Base-by-base conservation (phyloP, 2,113 vertebrate species). In the Lophura nycthemera region DNA sequence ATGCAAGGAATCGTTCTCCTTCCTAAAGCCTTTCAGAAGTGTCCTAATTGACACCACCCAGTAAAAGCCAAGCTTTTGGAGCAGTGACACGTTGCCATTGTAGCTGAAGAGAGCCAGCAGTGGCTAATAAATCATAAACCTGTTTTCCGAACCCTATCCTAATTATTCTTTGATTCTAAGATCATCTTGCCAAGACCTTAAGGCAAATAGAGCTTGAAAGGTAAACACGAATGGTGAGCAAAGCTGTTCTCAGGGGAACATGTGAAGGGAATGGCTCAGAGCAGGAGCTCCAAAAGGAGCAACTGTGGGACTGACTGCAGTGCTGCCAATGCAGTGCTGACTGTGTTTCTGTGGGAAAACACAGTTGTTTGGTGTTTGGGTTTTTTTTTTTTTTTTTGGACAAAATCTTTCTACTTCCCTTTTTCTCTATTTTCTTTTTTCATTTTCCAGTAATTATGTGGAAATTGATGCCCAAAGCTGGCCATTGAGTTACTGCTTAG, bases 231-330 rank as follows among this genome's bases (percentile, higher is more conserved):
- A 47, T 4, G 10, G 40, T 59, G 40, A 47, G 40, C 21, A 48
- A 30, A 45, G 32, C 32, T 70, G 10, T 17, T 16, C 70, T n/a
- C 57, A 60, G 40, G 30, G 25, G 38, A 61, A 40, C 4, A 25
- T 0, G 0, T 63, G 40, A 71, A 59, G 30, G 36, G 43, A 50
- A 34, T 30, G 36, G n/a, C 8, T n/a, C 54, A 59, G 60, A 74
- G 25, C 14, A 14, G 8, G 56, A 75, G 38, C 48, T 7, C 11
- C 40, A 18, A 38, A 52, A 67, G n/a, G 24, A 93, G 64, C 30
- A 60, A 10, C 18, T 64, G 47, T 8, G 5, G 30, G 20, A 24
- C 69, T 77, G 67, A 36, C 29, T 72, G 57, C 43, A 59, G 36
- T 21, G 13, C 22, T 42, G 12, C 38, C 52, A 50, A 19, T 66